Evolutionary conservation across 2,888 invertebrate genomes (phyloP), one percentile per base, ranked within the genome.

Genomic region (Volucella inflata): DNA sequence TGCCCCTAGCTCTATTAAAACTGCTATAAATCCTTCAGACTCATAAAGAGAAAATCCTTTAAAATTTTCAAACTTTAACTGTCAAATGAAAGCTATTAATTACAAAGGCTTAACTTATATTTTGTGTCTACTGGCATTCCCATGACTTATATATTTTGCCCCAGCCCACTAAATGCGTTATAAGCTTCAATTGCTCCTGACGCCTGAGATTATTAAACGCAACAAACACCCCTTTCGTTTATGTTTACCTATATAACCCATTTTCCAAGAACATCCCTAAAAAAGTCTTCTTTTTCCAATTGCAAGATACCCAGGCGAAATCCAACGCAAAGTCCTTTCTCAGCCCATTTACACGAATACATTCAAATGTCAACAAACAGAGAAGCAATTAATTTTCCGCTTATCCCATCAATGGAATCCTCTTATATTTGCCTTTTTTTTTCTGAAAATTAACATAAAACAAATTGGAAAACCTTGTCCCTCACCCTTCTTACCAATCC

Each of bases 361-460:
- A 65, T 71, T 76, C 51, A 59, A 80, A 76, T 64, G 72, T 76
- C 65, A 80, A 77, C 80, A 80, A 76, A 76, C 71, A 64, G 71
- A 67, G 68, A 76, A 77, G 80, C 85, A 80, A 80, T 85, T 85
- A 85, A 85, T 85, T 85, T 80, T 72, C 76, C 85, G 85, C 85
- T 85, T 85, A 85, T 85, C 85, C 80, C 67, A 71, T 80, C 80
- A 80, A 72, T 57, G 68, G 53, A 85, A 85, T 85, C 80, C 85
- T 80, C 76, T 80, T 85, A 80, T 62, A 53, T 77, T 85, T 76
- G 68, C 55, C 53, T 36, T 30, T 76, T 72, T n/a, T 76, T 75
- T 71, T 53, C n/a, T 50, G 21, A 75, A 74, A 84, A 84, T 84
- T 84, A 75, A 84, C 84, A 84, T 84, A 75, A 84, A 84, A 75